A percentile compares a stretch with the other conserved stretches of the same genome.
These are phyloP conservation scores for Psephotus haematonotus DNA, from an alignment of 2,113 vertebrate species.

Conservation along the genomic window DNA sequence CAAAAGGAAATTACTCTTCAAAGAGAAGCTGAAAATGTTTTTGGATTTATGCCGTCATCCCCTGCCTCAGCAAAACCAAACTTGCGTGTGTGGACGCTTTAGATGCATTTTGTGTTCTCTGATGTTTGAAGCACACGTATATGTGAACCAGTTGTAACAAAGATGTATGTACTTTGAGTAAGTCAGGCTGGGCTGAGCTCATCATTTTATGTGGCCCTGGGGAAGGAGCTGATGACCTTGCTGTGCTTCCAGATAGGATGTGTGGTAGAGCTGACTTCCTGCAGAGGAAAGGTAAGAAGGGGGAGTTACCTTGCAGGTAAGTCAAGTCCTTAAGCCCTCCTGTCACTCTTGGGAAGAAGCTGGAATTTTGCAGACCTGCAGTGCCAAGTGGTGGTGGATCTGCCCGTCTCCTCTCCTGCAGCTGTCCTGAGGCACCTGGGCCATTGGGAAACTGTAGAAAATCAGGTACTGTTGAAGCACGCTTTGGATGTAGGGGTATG, in stretches of 20 bases:
- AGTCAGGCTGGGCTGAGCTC: neutral
- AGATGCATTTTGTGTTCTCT: neutral
- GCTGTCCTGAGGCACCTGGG: neutral
- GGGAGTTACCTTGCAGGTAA: neutral
- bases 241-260: neutral
- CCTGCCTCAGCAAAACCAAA: neutral
- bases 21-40: neutral
- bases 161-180: rapidly evolving
- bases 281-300: neutral
- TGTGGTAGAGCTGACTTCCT: neutral
- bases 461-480: neutral
- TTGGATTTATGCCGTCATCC: neutral
- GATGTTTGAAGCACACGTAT: neutral
- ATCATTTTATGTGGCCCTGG: neutral
- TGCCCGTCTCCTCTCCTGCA: neutral
- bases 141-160: neutral
- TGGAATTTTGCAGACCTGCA: neutral
- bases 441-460: neutral
- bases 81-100: neutral
- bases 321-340: neutral
- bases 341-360: neutral
- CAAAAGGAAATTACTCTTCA: conserved; percentile 1
- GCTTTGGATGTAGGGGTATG: neutral
- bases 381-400: neutral
- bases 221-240: neutral